Evolutionary conservation across 2,113 vertebrate genomes (phyloP), one percentile per base, ranked within the genome.

Genomic region (Leiothrix lutea): DNA sequence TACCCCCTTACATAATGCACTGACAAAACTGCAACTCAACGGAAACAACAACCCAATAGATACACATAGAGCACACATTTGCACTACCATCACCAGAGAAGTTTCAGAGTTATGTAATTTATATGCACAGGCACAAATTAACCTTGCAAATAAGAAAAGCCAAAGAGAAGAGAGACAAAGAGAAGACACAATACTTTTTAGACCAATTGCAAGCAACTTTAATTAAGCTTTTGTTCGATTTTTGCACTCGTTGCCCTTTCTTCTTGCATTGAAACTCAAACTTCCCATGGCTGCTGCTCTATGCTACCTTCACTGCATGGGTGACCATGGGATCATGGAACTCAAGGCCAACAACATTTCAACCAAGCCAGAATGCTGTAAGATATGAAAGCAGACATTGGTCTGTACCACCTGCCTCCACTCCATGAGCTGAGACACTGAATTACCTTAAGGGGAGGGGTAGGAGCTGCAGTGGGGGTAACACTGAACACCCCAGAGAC

Each of bases 271-370:
- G 40, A 51, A 74, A 79, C 25, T 20, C 22, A 74, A 71, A 74
- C 5, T 20, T 79, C 26, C 19, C 53, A 17, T 0, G 0, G 12
- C 12, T 19, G 10, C 69, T n/a, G 4, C 35, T 71, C 28, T 40
- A 18, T 0, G 0, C n/a, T 35, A 16, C 17, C 9, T 35, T 72
- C 18, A 8, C 14, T 5, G 5, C 22, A 44, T 4, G 3, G 4
- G 6, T 56, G 40, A 57, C 42, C 8, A 9, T 2, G 11, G 12
- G 21, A 51, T 14, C 24, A 14, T 11, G 22, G 20, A n/a, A 48
- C 20, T 80, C 40, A 36, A 75, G 56, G 53, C 36, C 44, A 51
- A 36, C 33, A 65, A 12, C 11, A 17, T 10, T 23, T 56, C 2
- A 6, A 62, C 31, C n/a, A 67, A 85, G 10, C 5, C n/a, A 47